Conservation (phyloP, 2,797 vertebrate genomes). For the Artibeus jamaicensis region DNA sequence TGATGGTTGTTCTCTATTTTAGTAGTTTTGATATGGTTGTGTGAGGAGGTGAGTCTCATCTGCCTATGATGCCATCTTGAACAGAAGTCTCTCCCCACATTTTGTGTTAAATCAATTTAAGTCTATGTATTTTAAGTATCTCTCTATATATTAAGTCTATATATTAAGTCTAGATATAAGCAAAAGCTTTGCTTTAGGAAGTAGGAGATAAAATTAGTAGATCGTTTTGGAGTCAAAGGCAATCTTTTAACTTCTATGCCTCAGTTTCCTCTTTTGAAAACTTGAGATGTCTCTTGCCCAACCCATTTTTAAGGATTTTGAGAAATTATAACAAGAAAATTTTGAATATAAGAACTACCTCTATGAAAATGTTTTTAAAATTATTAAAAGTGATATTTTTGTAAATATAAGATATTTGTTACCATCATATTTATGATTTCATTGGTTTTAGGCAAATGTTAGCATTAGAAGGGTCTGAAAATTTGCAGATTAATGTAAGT, state of each 20-base stretch:
- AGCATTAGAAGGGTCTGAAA: neutral
- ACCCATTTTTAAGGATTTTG: neutral
- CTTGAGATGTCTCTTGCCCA: neutral
- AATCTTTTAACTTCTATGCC: neutral
- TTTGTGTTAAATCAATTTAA: neutral
- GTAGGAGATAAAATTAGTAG: neutral
- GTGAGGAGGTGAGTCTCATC: no score
- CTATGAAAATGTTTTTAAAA: neutral
- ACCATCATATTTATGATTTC: neutral
- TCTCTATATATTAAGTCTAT: no score
- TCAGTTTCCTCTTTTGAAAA: neutral
- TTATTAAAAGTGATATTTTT: neutral
- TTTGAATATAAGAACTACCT: neutral
- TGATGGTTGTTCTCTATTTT: no score
- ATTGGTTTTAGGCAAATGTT: conserved; percentile 8
- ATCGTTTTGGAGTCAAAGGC: neutral
- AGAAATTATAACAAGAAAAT: neutral
- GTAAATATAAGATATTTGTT: neutral
- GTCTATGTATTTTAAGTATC: no score
- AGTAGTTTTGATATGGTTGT: no score
- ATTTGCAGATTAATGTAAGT: neutral
- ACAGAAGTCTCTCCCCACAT: no score
- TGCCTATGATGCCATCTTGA: no score
- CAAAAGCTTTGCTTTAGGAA: neutral
- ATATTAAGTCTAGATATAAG: neutral